Conservation (phyloP, 2,888 invertebrate species). For the Smittia sp. region DNA sequence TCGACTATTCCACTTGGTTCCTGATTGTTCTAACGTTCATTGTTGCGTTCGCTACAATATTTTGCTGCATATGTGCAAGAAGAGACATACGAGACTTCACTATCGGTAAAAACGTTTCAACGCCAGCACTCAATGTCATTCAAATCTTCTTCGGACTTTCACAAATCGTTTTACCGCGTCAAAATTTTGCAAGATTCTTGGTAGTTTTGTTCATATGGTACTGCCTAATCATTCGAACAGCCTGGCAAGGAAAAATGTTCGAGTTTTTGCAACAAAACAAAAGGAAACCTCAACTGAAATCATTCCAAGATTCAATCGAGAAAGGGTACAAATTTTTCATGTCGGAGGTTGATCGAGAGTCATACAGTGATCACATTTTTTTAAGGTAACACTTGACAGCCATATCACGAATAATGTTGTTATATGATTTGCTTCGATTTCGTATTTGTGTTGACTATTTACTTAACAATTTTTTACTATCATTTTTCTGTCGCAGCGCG, state of each 20-base stretch:
- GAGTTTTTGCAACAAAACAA: background rate
- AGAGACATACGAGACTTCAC: background rate
- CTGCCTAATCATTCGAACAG: conserved; percentile 14
- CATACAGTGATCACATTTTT: too few relatives aligned
- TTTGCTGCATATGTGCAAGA: background rate
- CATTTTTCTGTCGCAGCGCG: too few relatives aligned
- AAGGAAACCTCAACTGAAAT: background rate
- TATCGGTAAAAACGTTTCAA: background rate
- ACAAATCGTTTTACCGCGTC: background rate
- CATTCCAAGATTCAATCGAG: conserved; percentile 18
- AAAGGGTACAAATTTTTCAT: background rate
- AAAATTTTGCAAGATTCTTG: conserved; percentile 19
- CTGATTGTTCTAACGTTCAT: background rate
- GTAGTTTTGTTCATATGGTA: background rate
- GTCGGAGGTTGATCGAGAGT: too few relatives aligned
- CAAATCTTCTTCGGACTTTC: background rate
- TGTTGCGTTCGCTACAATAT: background rate
- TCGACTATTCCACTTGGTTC: background rate
- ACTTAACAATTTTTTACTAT: too few relatives aligned
- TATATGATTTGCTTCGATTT: too few relatives aligned
- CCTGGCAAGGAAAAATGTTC: conserved; percentile 23
- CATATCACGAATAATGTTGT: too few relatives aligned
- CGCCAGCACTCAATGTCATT: background rate
- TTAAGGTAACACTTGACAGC: too few relatives aligned
- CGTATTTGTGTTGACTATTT: too few relatives aligned